These are phyloP conservation scores for Caiman crocodilus DNA, from an alignment of 2,797 vertebrate species.

Conservation along the genomic window DNA sequence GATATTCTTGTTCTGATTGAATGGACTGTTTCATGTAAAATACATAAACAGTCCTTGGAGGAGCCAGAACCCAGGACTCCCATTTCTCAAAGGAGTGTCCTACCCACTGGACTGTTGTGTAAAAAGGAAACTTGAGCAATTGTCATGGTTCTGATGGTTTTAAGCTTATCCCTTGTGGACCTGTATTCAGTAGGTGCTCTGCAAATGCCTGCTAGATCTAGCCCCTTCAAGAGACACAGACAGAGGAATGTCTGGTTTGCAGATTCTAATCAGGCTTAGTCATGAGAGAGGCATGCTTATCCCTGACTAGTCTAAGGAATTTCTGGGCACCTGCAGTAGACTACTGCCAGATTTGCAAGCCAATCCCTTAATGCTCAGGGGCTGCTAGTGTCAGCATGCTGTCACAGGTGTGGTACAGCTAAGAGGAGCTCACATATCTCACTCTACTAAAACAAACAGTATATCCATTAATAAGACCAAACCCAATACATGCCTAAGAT, in stretches of 20 bases:
- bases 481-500: too few relatives aligned
- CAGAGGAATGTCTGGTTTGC: too few relatives aligned
- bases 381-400: not conserved
- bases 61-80: not conserved
- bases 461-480: not conserved
- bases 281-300: not conserved
- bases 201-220: too few relatives aligned
- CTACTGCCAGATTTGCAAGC: not conserved
- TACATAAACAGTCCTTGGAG: not conserved
- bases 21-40: not conserved
- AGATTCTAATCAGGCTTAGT: not conserved
- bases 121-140: not conserved
- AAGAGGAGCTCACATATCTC: not conserved
- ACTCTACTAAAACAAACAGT: not conserved
- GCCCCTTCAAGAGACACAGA: too few relatives aligned
- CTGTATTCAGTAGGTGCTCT: not conserved
- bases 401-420: not conserved
- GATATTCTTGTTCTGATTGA: too few relatives aligned
- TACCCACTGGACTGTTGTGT: too few relatives aligned
- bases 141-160: not conserved
- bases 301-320: rapidly evolving
- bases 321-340: not conserved
- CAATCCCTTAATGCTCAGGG: not conserved
- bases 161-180: rapidly evolving
- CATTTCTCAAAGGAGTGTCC: not conserved